Conservation (phyloP, 2,113 vertebrate genomes). For the Aspidoscelis tigris region DNA sequence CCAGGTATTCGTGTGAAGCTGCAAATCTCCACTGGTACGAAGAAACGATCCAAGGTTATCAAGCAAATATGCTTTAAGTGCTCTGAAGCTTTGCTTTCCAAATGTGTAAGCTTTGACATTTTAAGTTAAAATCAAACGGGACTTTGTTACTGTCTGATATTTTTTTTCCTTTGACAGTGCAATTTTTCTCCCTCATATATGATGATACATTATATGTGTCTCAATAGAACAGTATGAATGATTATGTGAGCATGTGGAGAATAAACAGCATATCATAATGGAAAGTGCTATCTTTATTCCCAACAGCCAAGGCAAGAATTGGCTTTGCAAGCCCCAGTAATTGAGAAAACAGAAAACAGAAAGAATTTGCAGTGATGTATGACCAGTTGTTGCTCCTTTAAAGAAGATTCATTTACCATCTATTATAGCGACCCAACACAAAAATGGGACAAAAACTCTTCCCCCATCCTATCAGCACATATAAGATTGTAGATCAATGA, state of each 20-base stretch:
- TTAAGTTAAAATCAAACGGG: constrained; percentile 30
- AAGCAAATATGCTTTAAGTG: neutral
- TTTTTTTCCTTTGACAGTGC: neutral
- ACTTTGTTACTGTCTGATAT: neutral
- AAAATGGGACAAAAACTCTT: constrained; percentile 36
- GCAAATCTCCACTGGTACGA: neutral
- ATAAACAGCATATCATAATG: constrained; percentile 35
- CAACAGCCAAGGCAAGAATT: constrained; percentile 5
- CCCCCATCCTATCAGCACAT: constrained; percentile 6
- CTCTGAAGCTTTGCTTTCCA: constrained; percentile 5
- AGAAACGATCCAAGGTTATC: neutral
- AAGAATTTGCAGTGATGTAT: constrained; percentile 28
- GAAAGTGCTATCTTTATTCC: constrained; percentile 31
- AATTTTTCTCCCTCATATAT: constrained; percentile 10
- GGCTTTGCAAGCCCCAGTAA: constrained; percentile 27
- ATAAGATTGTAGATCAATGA: constrained; percentile 23
- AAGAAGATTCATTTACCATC: constrained; percentile 34
- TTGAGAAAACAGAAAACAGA: constrained; percentile 40
- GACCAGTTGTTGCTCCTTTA: constrained; percentile 16
- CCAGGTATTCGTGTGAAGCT: neutral
- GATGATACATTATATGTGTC: constrained; percentile 3
- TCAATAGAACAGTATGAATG: constrained; percentile 29
- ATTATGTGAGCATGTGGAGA: constrained; percentile 29
- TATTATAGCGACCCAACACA: constrained; percentile 40
- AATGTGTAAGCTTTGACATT: neutral